These are phyloP conservation scores for Euborellia annulipes DNA, from an alignment of 1,140 invertebrate genomes.

Conservation along the genomic window DNA sequence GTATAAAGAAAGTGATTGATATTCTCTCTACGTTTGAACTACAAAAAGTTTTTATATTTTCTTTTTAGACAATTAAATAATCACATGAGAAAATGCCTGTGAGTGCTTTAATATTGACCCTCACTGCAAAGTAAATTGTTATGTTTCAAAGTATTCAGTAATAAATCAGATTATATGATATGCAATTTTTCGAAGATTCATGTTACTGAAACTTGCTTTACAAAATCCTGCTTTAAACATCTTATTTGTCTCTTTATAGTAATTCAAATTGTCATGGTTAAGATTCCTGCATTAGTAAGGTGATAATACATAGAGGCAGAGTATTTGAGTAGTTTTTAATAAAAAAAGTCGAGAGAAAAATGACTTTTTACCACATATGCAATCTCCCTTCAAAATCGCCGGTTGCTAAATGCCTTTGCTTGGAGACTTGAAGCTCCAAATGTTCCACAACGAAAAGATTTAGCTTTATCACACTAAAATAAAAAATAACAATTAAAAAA, in stretches of 20 bases:
- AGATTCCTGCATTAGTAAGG: neutral
- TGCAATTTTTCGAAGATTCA: too few relatives aligned
- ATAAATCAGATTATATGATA: too few relatives aligned
- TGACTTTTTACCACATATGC: constrained; percentile 52
- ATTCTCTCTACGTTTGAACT: too few relatives aligned
- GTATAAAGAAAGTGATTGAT: too few relatives aligned
- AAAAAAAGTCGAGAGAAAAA: neutral
- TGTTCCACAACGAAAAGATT: constrained; percentile 82
- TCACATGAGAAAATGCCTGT: too few relatives aligned
- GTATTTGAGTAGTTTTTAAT: neutral
- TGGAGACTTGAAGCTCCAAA: constrained; percentile 73
- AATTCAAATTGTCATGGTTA: neutral
- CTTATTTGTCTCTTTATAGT: neutral
- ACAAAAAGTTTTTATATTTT: too few relatives aligned
- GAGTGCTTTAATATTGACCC: too few relatives aligned
- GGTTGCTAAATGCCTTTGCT: constrained; percentile 66
- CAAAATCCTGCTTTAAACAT: neutral
- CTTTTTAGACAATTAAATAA: too few relatives aligned
- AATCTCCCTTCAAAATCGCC: constrained; percentile 82
- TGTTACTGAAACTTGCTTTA: neutral
- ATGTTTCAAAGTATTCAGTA: too few relatives aligned
- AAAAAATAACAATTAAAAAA: constrained; percentile 8
- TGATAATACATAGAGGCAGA: neutral
- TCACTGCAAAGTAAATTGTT: too few relatives aligned
- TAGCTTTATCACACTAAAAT: constrained; percentile 48